Conservation (phyloP, 2,888 invertebrate species). For the Yponomeuta sedellus region DNA sequence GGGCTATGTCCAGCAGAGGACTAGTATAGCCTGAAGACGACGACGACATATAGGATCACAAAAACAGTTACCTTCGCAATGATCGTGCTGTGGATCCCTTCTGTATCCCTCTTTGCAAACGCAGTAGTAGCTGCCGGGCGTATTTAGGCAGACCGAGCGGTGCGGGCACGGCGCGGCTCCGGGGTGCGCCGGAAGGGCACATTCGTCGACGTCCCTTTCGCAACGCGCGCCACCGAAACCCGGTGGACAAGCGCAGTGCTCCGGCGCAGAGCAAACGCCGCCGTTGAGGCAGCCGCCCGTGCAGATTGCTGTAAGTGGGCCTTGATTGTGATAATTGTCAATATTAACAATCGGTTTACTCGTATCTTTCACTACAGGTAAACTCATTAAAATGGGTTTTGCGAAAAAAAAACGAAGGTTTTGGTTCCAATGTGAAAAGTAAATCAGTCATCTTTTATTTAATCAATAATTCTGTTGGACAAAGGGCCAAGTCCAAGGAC, state of each 20-base stretch:
- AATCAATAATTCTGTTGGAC: too few species aligned
- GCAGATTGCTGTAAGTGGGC: constrained; percentile 82
- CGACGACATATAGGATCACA: too few species aligned
- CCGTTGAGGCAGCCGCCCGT: constrained; percentile 89
- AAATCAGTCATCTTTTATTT: too few species aligned
- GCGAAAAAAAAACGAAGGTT: too few species aligned
- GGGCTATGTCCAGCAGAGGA: too few species aligned
- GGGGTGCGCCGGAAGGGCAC: constrained; percentile 84
- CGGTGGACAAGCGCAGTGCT: constrained; percentile 85
- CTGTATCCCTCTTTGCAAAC: constrained; percentile 88
- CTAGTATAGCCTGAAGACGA: too few species aligned
- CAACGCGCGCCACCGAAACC: constrained; percentile 90
- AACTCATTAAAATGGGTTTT: too few species aligned
- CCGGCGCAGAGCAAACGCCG: constrained; percentile 86
- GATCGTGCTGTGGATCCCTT: constrained; percentile 71
- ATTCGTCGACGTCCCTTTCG: constrained; percentile 92
- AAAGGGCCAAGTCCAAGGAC: too few species aligned
- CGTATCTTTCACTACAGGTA: too few species aligned
- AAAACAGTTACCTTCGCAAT: constrained; percentile 75
- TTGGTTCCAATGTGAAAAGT: too few species aligned
- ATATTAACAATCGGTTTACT: neutral
- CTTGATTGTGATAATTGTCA: neutral
- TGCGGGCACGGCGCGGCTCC: constrained; percentile 83
- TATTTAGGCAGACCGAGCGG: constrained; percentile 88
- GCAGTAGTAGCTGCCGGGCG: constrained; percentile 94